Percentiles rank a stretch among this genome's conserved stretches.
Evolutionary conservation across 37 sponge, comb jelly and placozoan genomes (phyloP).

Genomic region (Beroe forskalii): DNA sequence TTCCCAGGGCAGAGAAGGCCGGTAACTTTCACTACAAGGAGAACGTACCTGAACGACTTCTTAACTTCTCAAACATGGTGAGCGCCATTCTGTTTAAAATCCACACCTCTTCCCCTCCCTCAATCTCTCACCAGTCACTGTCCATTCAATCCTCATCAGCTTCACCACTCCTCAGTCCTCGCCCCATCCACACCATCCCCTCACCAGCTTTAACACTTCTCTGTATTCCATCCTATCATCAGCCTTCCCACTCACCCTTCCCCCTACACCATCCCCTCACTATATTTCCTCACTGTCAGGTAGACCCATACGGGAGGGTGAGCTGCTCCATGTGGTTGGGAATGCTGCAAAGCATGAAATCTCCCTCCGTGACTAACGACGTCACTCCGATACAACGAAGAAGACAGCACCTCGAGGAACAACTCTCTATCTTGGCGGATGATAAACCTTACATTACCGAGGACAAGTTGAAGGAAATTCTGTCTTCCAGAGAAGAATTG

Average conservation of each 20-base stretch:
- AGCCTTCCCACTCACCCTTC: too few relatives aligned
- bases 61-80: not conserved
- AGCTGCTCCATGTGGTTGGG: not conserved
- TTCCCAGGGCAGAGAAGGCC: not conserved
- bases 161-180: too few relatives aligned
- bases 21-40: not conserved
- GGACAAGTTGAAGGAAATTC: not conserved
- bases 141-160: too few relatives aligned
- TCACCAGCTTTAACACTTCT: too few relatives aligned
- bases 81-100: too few relatives aligned
- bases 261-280: too few relatives aligned
- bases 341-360: not conserved
- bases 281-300: too few relatives aligned
- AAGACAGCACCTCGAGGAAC: not conserved
- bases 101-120: too few relatives aligned
- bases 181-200: too few relatives aligned
- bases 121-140: too few relatives aligned
- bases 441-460: not conserved
- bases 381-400: not conserved
- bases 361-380: not conserved
- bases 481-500: not conserved
- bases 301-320: slow-evolving; percentile 15
- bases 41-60: not conserved
- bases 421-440: not conserved
- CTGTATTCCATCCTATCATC: too few relatives aligned